Percentiles rank a stretch among this genome's conserved stretches.
Evolutionary conservation across 92 coral and sea anemone species (phyloP).

Genomic region (Anthopleura xanthogrammica): DNA sequence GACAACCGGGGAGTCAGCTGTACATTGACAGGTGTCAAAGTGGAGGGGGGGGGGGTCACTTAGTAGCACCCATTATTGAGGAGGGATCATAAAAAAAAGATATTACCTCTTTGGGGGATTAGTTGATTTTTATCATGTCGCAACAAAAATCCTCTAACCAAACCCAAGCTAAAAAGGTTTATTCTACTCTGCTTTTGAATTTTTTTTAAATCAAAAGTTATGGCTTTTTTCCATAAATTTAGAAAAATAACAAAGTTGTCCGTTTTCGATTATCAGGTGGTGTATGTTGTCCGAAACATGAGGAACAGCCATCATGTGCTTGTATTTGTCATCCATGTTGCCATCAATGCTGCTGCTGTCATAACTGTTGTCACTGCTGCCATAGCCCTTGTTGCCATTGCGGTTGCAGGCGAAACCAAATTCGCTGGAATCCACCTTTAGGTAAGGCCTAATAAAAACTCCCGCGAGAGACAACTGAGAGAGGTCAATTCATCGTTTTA

Average conservation of each 20-base stretch:
- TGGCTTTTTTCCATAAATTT: too few relatives aligned
- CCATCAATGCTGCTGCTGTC: constrained; percentile 29
- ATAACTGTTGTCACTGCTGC: constrained; percentile 26
- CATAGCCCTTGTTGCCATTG: constrained; percentile 36
- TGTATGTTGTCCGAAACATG: constrained; percentile 45
- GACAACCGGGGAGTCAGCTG: too few relatives aligned
- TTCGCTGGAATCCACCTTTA: constrained; percentile 27
- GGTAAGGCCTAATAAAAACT: constrained; percentile 10
- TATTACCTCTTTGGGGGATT: too few relatives aligned
- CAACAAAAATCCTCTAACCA: too few relatives aligned
- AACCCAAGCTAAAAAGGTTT: background rate
- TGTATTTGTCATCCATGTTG: constrained; percentile 34
- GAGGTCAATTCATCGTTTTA: background rate
- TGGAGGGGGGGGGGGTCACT: too few relatives aligned
- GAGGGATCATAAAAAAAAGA: too few relatives aligned
- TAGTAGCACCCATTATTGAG: too few relatives aligned
- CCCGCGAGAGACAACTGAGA: background rate
- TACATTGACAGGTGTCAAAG: too few relatives aligned
- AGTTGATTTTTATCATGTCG: too few relatives aligned
- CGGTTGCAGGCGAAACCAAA: constrained; percentile 16
- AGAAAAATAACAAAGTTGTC: background rate
- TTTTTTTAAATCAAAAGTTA: too few relatives aligned
- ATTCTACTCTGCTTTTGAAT: background rate
- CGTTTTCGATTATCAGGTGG: constrained; percentile 24
- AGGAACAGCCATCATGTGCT: constrained; percentile 37